Base-by-base conservation (phyloP, 2,113 vertebrate genomes). In the Spheniscus mendiculus region DNA sequence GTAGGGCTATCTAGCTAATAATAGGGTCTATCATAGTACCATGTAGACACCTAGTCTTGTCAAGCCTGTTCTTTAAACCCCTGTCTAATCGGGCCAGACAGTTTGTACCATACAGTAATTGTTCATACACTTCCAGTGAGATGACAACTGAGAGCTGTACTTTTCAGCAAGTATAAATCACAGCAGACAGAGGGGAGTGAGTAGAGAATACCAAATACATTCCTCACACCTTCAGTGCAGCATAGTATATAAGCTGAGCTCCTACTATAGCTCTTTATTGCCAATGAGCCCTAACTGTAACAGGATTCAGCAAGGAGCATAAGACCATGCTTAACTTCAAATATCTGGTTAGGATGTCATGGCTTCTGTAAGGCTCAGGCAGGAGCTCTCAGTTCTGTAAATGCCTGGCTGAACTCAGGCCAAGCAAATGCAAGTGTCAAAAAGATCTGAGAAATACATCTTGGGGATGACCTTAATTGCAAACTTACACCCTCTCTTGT, bases 51-150 rank as follows among this genome's bases (percentile, higher is more conserved):
- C 93, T 97, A 89, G 92, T 86, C 96, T 97, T 88, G 97, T 77
- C 87, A 88, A 91, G 93, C 97, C 91, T 93, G 97, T 95, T 97
- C 90, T 95, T 91, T 88, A 97, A 97, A 89, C 16, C 93, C 38
- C n/a, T 76, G 73, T 59, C 95, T 97, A 94, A 95, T 90, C 86
- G 87, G 92, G 56, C 93, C 95, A 97, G 96, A 97, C 95, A 96
- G 74, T 88, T 95, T 86, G 87, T 96, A 92, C 79, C 90, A 92
- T 44, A 73, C 30, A 32, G 32, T 92, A 95, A 94, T 97, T 92
- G 93, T 55, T 88, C 95, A 73, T 65, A 88, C n/a, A 85, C 87
- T 95, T 93, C 87, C 90, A 96, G 78, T 36, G 71, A 95, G 95
- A 44, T 94, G 92, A 93, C 82, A 95, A 47, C 71, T 79, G 70